Evolutionary conservation across 2,888 invertebrate genomes (phyloP).

Genomic region (Timema podura): DNA sequence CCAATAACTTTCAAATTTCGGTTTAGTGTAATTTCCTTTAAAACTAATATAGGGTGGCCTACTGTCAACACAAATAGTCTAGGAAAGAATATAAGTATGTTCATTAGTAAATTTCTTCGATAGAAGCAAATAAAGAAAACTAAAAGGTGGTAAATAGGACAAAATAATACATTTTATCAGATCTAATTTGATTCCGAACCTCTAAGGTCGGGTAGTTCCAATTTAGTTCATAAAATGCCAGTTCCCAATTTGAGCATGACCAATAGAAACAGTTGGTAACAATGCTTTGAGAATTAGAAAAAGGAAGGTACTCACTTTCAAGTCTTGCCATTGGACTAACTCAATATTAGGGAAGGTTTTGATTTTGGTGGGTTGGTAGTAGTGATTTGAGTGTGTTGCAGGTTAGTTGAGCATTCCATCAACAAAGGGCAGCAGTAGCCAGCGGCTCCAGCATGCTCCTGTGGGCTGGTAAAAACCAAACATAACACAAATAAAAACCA

Average conservation of each 20-base stretch:
- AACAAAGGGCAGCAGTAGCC: conserved; percentile 28
- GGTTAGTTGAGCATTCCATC: conserved; percentile 31
- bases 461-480: conserved; percentile 25
- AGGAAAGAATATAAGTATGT: too few relatives aligned
- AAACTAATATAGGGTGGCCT: too few relatives aligned
- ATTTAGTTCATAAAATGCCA: too few relatives aligned
- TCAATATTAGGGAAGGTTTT: conserved; percentile 23
- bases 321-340: conserved; percentile 30
- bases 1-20: too few relatives aligned
- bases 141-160: too few relatives aligned
- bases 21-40: too few relatives aligned
- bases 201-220: too few relatives aligned
- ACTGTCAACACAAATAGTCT: too few relatives aligned
- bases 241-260: conserved; percentile 15
- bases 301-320: conserved; percentile 31
- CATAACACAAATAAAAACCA: conserved; percentile 28
- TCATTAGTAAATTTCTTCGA: too few relatives aligned
- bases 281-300: conserved; percentile 2
- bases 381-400: conserved; percentile 22
- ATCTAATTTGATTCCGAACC: too few relatives aligned
- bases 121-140: too few relatives aligned
- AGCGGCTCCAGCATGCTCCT: conserved; percentile 12
- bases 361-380: conserved; percentile 15
- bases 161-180: too few relatives aligned
- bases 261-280: neutral